Percentiles rank a stretch among this genome's conserved stretches.
Conservation (phyloP, 2,888 invertebrate species). For the Andrena haemorrhoa region DNA sequence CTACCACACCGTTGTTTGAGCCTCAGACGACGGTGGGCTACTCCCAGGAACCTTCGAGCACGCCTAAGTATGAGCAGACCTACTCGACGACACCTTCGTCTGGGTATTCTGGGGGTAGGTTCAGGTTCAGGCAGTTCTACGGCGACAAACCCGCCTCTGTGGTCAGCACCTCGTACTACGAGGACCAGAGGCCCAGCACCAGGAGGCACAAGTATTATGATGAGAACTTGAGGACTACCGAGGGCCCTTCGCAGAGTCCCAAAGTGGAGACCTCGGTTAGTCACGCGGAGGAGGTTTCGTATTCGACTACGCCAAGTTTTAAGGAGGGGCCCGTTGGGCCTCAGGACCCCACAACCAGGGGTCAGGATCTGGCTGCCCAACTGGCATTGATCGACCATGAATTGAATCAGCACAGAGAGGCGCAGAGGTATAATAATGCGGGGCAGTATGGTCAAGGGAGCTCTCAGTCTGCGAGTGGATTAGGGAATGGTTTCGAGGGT, state of each 20-base stretch:
- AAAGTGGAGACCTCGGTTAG: conserved; percentile 29
- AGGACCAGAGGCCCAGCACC: conserved; percentile 53
- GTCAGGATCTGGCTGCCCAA: conserved; percentile 61
- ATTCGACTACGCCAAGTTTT: conserved; percentile 58
- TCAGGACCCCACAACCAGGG: conserved; percentile 50
- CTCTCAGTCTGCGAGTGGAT: conserved; percentile 14
- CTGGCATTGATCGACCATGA: conserved; percentile 64
- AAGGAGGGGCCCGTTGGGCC: conserved; percentile 36
- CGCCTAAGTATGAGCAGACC: conserved; percentile 70
- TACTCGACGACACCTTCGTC: conserved; percentile 44
- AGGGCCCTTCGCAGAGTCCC: conserved; percentile 23
- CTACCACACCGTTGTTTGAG: conserved; percentile 71
- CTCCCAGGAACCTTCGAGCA: conserved; percentile 61
- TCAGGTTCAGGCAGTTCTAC: conserved; percentile 66
- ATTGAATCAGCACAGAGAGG: conserved; percentile 57
- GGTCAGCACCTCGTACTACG: conserved; percentile 59
- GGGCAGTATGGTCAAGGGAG: conserved; percentile 48
- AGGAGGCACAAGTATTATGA: conserved; percentile 68
- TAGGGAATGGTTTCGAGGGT: conserved; percentile 40
- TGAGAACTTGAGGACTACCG: conserved; percentile 44
- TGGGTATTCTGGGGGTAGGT: conserved; percentile 52
- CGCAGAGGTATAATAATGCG: conserved; percentile 47
- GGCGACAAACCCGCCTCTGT: conserved; percentile 58
- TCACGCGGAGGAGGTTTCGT: conserved; percentile 53
- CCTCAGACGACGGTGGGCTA: conserved; percentile 71